Evolutionary conservation across 2,113 vertebrate species (phyloP).

Genomic region (Lipotes vexillifer): DNA sequence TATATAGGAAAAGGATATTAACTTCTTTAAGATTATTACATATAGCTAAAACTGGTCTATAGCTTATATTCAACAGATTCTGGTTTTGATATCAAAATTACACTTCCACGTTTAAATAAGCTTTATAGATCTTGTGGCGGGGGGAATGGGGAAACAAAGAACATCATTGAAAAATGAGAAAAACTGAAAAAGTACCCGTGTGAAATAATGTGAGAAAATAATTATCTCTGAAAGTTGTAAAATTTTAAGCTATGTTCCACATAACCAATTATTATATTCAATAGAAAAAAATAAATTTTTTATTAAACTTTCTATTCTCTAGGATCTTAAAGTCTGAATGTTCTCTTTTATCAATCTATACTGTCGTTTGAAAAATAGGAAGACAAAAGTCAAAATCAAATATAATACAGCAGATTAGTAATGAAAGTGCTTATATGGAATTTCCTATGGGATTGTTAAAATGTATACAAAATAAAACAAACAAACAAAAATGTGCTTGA

Average conservation of each 20-base stretch:
- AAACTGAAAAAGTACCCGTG: not conserved
- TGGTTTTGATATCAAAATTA: conserved; percentile 7
- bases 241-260: not conserved
- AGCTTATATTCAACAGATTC: not conserved
- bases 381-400: not conserved
- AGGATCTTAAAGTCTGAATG: not conserved
- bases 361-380: not conserved
- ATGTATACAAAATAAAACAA: not conserved
- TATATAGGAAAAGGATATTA: not conserved
- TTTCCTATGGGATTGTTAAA: not conserved
- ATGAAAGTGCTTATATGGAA: not conserved
- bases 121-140: not conserved
- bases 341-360: not conserved
- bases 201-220: conserved; percentile 29
- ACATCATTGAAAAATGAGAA: not conserved
- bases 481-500: not conserved
- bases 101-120: conserved; percentile 1
- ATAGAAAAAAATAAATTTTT: not conserved
- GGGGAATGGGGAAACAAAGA: not conserved
- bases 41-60: not conserved
- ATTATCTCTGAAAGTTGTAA: not conserved
- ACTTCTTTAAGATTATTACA: not conserved
- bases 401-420: not conserved
- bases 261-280: not conserved
- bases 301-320: not conserved